phyloP scores from a whole-genome alignment of 2,888 invertebrate genomes.

The Erebia epiphron region DNA sequence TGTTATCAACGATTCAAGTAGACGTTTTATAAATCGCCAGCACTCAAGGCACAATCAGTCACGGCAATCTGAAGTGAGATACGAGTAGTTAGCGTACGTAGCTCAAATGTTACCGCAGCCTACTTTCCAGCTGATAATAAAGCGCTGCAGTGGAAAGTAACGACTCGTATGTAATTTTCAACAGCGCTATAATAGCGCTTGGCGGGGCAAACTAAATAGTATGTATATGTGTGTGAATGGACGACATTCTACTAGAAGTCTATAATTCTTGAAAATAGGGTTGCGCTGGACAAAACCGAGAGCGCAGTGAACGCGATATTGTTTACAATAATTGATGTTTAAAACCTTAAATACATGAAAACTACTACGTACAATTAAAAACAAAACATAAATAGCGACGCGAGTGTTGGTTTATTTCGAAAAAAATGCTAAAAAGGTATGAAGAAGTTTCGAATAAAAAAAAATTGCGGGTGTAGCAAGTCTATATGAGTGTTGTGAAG shows the following conservation, averaged over 20 bases:
- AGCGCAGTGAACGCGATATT: too few relatives aligned
- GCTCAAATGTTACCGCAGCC: conserved; percentile 43
- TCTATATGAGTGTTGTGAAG: too few relatives aligned
- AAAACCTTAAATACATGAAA: too few relatives aligned
- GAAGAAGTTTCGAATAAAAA: too few relatives aligned
- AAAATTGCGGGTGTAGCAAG: too few relatives aligned
- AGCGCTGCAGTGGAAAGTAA: conserved; percentile 41
- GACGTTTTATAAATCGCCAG: conserved; percentile 29
- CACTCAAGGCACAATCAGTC: conserved; percentile 36
- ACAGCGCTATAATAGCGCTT: conserved; percentile 36
- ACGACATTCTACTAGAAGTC: neutral
- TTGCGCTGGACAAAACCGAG: too few relatives aligned
- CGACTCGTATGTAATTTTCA: conserved; percentile 43
- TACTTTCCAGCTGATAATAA: conserved; percentile 40
- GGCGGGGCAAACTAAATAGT: conserved; percentile 29
- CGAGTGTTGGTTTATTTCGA: too few relatives aligned
- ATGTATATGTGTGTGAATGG: conserved; percentile 30
- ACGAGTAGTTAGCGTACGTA: conserved; percentile 39
- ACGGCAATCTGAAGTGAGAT: conserved; percentile 40
- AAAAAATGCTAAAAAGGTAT: too few relatives aligned
- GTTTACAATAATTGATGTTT: too few relatives aligned
- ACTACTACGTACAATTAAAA: too few relatives aligned
- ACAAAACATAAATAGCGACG: too few relatives aligned
- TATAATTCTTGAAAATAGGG: too few relatives aligned
- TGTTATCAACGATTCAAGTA: neutral